Base-by-base conservation (phyloP, 2,888 invertebrate genomes). In the Polia nebulosa region DNA sequence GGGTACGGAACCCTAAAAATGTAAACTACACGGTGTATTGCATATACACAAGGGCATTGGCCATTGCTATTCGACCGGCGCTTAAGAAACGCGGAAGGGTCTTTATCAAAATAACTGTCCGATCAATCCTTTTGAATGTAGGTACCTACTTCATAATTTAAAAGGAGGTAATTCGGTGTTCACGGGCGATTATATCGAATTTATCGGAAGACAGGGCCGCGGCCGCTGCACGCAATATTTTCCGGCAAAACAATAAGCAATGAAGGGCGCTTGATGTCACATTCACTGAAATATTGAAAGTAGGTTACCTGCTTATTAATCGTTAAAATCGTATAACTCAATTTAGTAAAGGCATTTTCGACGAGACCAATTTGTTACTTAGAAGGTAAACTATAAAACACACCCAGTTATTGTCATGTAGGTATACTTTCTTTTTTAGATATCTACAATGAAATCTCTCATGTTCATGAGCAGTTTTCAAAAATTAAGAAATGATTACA, bases 21-120 rank as follows among this genome's bases (percentile, higher is more conserved):
- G 64, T 32, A n/a, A 41, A 49, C n/a, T 7, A 52, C 20, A 49
- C 36, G 51, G 51, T 51, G 45, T 27, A 34, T 20, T 36, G 57
- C 29, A 52, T 57, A 7, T 39, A n/a, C n/a, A 64, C 73, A 73
- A 76, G 63, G 80, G 68, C 67, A 71, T 53, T 51, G 36, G 15
- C 17, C 17, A 36, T 66, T 78, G 20, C 36, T 58, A 58, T 78
- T 68, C 63, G 44, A 8, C 17, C 58, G 67, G 55, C 47, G 72
- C 51, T 34, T 60, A 64, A 57, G 39, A 62, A 62, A 69, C 41
- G 55, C 78, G 81, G 81, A 81, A 73, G 51, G 20, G 6, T 68
- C 11, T 39, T 56, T 47, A 32, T 49, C 29, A 62, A 80, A 67
- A 49, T 72, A 68, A 62, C 60, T 65, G 27, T 45, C 34, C 36